A percentile compares a stretch with the other conserved stretches of the same genome.
Conservation (phyloP, 2,113 vertebrate genomes). For the Erythrolamprus reginae region DNA sequence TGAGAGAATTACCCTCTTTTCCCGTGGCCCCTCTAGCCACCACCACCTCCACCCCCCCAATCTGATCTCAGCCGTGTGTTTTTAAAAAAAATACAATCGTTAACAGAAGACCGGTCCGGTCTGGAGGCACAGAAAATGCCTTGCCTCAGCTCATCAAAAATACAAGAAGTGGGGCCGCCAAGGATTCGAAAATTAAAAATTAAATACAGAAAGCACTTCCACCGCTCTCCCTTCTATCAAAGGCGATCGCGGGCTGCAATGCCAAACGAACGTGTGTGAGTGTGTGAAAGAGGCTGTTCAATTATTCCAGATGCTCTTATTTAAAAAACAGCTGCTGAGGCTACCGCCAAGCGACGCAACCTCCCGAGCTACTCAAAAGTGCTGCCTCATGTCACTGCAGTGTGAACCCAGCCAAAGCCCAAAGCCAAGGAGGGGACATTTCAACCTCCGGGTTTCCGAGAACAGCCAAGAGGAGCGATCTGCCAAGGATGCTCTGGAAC, state of each 20-base stretch:
- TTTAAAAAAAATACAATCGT: conserved; percentile 41
- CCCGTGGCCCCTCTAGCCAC: conserved; percentile 3
- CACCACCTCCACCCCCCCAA: background rate
- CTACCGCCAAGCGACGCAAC: background rate
- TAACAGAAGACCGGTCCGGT: conserved; percentile 42
- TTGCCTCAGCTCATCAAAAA: conserved; percentile 65
- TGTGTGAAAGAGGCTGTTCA: background rate
- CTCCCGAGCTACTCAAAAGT: background rate
- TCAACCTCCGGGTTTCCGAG: background rate
- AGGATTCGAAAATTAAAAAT: conserved; percentile 63
- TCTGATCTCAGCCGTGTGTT: conserved; percentile 31
- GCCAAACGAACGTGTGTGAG: background rate
- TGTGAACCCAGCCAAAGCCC: background rate
- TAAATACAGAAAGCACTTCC: conserved; percentile 48
- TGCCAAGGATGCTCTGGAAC: background rate
- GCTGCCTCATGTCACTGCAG: background rate
- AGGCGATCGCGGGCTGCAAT: background rate
- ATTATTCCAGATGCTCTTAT: background rate
- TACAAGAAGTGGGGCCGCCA: conserved; percentile 50
- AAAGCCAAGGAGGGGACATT: background rate
- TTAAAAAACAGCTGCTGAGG: background rate
- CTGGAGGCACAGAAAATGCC: conserved; percentile 46
- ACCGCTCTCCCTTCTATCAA: conserved; percentile 20
- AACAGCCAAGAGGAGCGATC: background rate
- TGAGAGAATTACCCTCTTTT: conserved; percentile 21